Evolutionary conservation across 2,888 invertebrate genomes (phyloP).

Genomic region (Myopa tessellatipennis): DNA sequence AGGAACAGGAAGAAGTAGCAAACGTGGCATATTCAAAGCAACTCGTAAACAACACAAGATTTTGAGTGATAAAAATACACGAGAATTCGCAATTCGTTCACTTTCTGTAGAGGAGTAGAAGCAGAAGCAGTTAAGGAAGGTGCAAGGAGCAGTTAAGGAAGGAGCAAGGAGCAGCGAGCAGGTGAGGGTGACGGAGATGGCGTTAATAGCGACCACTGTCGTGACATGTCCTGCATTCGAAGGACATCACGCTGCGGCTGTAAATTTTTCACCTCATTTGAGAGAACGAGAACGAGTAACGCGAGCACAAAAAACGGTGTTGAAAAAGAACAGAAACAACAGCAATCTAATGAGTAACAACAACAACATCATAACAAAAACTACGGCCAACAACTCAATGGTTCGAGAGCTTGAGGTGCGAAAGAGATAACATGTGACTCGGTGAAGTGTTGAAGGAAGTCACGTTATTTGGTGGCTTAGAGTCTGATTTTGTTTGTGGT

Average conservation of each 20-base stretch:
- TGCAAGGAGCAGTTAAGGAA: no score
- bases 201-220: not conserved
- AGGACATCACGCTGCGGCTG: not conserved
- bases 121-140: no score
- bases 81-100: not conserved
- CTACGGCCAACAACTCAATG: not conserved
- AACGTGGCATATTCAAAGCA: no score
- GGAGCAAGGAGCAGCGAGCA: no score
- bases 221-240: not conserved
- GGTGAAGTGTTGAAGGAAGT: no score
- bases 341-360: not conserved
- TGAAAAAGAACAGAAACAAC: slow-evolving; percentile 7
- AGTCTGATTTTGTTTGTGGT: no score
- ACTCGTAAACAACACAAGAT: not conserved
- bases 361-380: not conserved
- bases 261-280: slow-evolving; percentile 1
- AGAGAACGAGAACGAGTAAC: not conserved
- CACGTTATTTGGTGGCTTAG: no score
- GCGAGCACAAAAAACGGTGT: not conserved
- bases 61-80: not conserved
- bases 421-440: no score
- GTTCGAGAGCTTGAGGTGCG: no score
- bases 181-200: not conserved
- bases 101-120: not conserved
- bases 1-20: not conserved